Evolutionary conservation across 2,113 vertebrate species (phyloP).

Genomic region (Nibea coibor): DNA sequence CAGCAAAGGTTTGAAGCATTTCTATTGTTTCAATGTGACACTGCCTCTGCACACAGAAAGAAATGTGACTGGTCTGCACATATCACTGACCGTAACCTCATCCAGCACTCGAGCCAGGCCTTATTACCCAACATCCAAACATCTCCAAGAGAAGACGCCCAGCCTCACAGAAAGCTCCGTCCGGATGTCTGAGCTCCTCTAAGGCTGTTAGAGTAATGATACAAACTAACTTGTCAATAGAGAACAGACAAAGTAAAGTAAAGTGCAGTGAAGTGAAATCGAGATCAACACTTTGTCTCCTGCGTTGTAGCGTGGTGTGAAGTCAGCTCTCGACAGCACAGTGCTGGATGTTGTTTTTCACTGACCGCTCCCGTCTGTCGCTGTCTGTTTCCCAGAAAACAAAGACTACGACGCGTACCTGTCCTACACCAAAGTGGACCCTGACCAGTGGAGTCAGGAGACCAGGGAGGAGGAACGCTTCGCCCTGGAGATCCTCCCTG

Average conservation of each 20-base stretch:
- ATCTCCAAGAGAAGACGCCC: too few species aligned
- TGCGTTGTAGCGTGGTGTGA: too few species aligned
- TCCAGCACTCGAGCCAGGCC: neutral
- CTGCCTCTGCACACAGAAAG: neutral
- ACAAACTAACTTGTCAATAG: neutral
- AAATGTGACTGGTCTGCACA: neutral
- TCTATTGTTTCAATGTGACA: neutral
- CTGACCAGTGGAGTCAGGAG: conserved; percentile 99
- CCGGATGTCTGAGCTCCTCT: too few species aligned
- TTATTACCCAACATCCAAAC: neutral
- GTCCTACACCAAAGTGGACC: conserved; percentile 99
- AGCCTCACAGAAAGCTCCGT: too few species aligned
- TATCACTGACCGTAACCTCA: neutral
- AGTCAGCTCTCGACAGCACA: neutral
- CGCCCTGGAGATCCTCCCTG: conserved; percentile 97
- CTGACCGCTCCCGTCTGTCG: neutral
- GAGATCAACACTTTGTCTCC: neutral
- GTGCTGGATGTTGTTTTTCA: neutral
- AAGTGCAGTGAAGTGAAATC: neutral
- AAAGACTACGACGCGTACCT: conserved; percentile 99
- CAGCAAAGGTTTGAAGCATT: neutral
- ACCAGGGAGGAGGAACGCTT: conserved; percentile 97
- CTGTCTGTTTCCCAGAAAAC: conserved; percentile 85
- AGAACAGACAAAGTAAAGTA: neutral
- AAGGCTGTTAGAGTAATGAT: neutral